phyloP scores from a whole-genome alignment of 92 coral and sea anemone species.

The Zoanthus sansibaricus region DNA sequence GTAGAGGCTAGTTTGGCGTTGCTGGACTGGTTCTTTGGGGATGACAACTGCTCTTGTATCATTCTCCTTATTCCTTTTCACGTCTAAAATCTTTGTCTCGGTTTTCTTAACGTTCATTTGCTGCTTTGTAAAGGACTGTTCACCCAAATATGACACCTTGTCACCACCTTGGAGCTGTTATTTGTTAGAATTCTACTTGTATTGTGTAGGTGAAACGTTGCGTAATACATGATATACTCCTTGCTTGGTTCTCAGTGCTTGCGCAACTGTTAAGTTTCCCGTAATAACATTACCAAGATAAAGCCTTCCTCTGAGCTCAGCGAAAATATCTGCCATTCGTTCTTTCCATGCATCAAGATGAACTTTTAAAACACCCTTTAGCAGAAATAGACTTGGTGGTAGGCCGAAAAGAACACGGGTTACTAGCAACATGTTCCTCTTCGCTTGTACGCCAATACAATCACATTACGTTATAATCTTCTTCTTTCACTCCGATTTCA shows the following conservation, averaged over 20 bases:
- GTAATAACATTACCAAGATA: background rate
- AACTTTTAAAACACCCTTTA: slow-evolving; percentile 31
- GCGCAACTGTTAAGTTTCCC: background rate
- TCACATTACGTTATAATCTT: too few relatives aligned
- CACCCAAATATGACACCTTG: background rate
- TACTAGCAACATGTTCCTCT: background rate
- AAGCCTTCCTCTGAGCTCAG: background rate
- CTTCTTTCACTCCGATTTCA: too few relatives aligned
- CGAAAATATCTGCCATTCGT: background rate
- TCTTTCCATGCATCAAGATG: slow-evolving; percentile 41
- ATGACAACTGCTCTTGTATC: too few relatives aligned
- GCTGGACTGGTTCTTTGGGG: too few relatives aligned
- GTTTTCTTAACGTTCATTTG: too few relatives aligned
- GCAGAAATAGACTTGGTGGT: slow-evolving; percentile 49
- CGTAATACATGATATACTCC: background rate
- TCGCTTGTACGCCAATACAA: background rate
- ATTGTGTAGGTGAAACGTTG: background rate
- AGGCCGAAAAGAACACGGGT: slow-evolving; percentile 45
- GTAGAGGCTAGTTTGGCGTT: too few relatives aligned
- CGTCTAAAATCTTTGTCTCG: too few relatives aligned
- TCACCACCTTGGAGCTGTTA: background rate
- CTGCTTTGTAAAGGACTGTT: slow-evolving; percentile 1
- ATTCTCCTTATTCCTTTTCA: too few relatives aligned
- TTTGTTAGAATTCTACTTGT: background rate
- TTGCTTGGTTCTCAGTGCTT: background rate